Evolutionary conservation across 1,140 invertebrate species (phyloP), one percentile per base, ranked within the genome.

Genomic region (Dendrolimus punctatus): DNA sequence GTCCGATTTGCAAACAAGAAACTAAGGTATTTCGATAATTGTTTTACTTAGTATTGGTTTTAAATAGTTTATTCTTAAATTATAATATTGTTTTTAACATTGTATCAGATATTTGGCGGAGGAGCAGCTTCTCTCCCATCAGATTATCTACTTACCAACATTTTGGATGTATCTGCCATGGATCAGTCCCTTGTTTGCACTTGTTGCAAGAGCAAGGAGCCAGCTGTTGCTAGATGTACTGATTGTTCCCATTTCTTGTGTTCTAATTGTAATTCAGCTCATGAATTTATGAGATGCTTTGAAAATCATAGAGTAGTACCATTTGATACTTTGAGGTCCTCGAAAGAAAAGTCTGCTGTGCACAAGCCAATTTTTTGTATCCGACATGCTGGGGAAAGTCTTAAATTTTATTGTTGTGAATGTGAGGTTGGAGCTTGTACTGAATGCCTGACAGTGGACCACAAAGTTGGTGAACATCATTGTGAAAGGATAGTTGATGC

Each of bases 181-280:
- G 92, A 94, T 66, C 91, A 91, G 58, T 92, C 92, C 60, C 91
- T 96, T 56, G 88, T 93, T 6, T 96, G 95, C 83, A 96, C 95
- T 45, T 95, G 94, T 47, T 96, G 95, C 81, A 96, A 95, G 68
- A 92, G 94, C 65, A 95, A 95, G 79, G 95, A 97, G 79, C 91
- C 93, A 71, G 96, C 97, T 8, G 93, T 98, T 8, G 96, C 96
- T 8, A 91, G 95, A 54, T 98, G 97, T 85, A 94, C 92, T 59
- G 95, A 97, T 77, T 98, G 96, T 85, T 95, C 95, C 64, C 97
- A 96, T 87, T 95, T 97, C 74, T 89, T 98, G 8, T 98, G 97
- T 87, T 91, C 92, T 23, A 95, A 96, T 76, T 99, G 97, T 87
- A 95, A 97, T 60, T 95, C 94, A 38, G 97, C 96, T 46, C 97